Conservation (phyloP, 2,797 vertebrate species). For the Mionectes olivaceus region DNA sequence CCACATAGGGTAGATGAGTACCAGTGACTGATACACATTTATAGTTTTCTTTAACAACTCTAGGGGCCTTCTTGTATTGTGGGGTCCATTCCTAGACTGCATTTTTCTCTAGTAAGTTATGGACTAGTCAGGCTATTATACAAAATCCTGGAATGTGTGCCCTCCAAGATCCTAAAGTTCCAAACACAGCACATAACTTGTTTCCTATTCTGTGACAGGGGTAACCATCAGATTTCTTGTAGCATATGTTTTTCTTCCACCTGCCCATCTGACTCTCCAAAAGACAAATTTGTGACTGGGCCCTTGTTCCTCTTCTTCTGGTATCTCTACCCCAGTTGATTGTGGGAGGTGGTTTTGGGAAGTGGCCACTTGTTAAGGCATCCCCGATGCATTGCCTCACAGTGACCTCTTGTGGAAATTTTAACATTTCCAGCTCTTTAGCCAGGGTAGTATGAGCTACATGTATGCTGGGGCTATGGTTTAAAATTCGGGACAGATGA, state of each 20-base stretch:
- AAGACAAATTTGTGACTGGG: accelerated
- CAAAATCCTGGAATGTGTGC: background rate
- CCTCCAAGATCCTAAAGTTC: background rate
- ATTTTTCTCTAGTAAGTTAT: background rate
- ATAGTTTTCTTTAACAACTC: background rate
- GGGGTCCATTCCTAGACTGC: background rate
- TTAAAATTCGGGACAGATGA: background rate
- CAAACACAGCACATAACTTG: background rate
- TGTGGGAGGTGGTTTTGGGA: background rate
- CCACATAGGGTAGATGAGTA: accelerated
- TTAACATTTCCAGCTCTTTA: background rate
- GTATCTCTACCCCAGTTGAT: background rate
- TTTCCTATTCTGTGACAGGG: background rate
- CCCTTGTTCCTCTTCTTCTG: background rate
- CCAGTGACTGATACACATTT: background rate
- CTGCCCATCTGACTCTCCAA: background rate
- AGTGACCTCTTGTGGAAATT: conserved; percentile 49
- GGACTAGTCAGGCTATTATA: background rate
- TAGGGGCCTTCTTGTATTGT: background rate
- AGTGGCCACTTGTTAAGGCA: background rate
- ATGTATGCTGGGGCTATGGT: accelerated
- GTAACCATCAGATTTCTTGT: background rate
- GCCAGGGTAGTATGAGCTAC: background rate
- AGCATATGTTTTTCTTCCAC: background rate
- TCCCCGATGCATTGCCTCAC: background rate